Base-by-base conservation (phyloP, 2,113 vertebrate species). In the Periophthalmodon schlosseri region DNA sequence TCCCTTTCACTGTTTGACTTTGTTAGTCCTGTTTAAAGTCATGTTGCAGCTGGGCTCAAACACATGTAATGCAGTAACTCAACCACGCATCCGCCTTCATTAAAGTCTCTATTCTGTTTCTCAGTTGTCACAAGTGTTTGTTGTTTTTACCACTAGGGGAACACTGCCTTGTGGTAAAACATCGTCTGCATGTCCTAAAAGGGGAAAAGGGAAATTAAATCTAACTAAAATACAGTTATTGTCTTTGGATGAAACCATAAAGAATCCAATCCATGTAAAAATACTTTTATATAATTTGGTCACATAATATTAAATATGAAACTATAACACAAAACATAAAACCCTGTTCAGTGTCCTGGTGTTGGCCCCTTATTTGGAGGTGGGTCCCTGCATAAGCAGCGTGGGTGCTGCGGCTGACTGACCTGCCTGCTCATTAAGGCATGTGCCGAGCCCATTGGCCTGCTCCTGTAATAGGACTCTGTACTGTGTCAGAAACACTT, bases 401-500 rank as follows among this genome's bases (percentile, higher is more conserved):
- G 88, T 77, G 84, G 81, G 80, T 84, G 79, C 86, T 88, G 79
- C 89, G 93, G 89, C 91, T 95, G 93, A 93, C 92, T 94, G 93
- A 91, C 93, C 92, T 88, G 93, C 86, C 90, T 84, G 85, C 94
- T 96, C 95, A 95, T 96, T 97, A 95, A 94, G 92, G 92, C 91
- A 81, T 87, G 85, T 65, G 63, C 89, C 85, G 82, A 87, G 88
- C 86, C 86, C 86, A 77, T 94, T 93, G 92, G 92, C 92, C 91
- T 88, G 79, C 76, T 90, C 74, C 89, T 88, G 88, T 91, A 91
- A 92, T 91, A 77, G 87, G 93, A 94, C 91, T 91, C 93, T 94
- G 94, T 89, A 87, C 93, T 89, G 85, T 94, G 94, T 94, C 94
- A 94, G 94, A 92, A 94, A 95, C 94, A 95, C 94, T 94, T 93